These are phyloP conservation scores for Dendropsophus ebraccatus DNA, from an alignment of 2,113 vertebrate species.

Conservation along the genomic window DNA sequence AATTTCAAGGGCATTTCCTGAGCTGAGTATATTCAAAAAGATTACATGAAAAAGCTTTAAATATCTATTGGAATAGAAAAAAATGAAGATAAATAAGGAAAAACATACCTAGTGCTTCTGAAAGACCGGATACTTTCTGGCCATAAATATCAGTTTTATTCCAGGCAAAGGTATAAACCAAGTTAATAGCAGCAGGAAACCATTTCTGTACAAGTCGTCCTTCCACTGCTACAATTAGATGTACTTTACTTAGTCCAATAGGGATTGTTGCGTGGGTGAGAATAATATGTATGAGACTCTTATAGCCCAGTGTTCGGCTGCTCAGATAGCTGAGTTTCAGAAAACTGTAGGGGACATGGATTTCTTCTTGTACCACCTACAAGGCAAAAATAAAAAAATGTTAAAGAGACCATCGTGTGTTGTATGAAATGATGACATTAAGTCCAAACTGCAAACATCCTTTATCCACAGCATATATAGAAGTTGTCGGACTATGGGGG, in stretches of 20 bases:
- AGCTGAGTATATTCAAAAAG: neutral
- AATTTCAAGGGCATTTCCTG: neutral
- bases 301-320: constrained; percentile 90
- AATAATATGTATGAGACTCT: constrained; percentile 88
- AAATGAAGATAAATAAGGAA: neutral
- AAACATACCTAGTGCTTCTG: constrained; percentile 86
- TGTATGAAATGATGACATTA: neutral
- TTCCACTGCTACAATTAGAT: constrained; percentile 88
- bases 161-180: constrained; percentile 92
- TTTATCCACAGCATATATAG: no score
- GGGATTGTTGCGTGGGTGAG: constrained; percentile 85
- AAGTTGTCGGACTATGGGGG: no score
- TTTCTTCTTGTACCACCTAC: constrained; percentile 94
- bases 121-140: constrained; percentile 92
- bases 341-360: constrained; percentile 90
- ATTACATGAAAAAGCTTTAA: neutral
- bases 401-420: neutral
- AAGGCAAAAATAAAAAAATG: constrained; percentile 49
- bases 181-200: constrained; percentile 90
- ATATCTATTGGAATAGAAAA: neutral
- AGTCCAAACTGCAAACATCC: no score
- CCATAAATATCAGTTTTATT: constrained; percentile 98
- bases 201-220: constrained; percentile 91
- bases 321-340: constrained; percentile 93
- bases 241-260: constrained; percentile 88